Evolutionary conservation across 2,888 invertebrate genomes (phyloP).

Genomic region (Notocelia uddmanniana): DNA sequence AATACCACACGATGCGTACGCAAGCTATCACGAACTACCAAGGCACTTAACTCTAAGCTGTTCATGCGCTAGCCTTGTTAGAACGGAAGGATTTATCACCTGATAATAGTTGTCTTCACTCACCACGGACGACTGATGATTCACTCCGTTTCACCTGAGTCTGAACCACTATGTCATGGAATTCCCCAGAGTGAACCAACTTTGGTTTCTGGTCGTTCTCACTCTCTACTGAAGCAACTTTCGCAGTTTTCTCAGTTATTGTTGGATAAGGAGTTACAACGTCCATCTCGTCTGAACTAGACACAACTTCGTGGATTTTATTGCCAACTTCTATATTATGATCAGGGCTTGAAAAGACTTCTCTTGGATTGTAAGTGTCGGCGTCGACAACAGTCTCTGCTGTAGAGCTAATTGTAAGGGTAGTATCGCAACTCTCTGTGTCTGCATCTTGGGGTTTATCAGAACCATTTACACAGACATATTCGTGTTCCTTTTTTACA

Average conservation of each 20-base stretch:
- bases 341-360: constrained; percentile 49
- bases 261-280: constrained; percentile 69
- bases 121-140: constrained; percentile 82
- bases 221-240: constrained; percentile 48
- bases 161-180: constrained; percentile 81
- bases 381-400: constrained; percentile 55
- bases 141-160: constrained; percentile 77
- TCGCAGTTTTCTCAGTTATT: constrained; percentile 51
- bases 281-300: constrained; percentile 71
- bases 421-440: constrained; percentile 52
- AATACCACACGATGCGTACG: constrained; percentile 50
- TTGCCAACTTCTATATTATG: constrained; percentile 48
- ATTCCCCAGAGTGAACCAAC: constrained; percentile 82
- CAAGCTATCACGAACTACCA: constrained; percentile 58
- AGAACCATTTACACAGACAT: constrained; percentile 9
- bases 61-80: constrained; percentile 79
- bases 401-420: constrained; percentile 57
- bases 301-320: constrained; percentile 17
- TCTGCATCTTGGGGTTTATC: constrained; percentile 49
- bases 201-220: constrained; percentile 54
- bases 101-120: constrained; percentile 85
- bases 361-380: constrained; percentile 49
- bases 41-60: constrained; percentile 64
- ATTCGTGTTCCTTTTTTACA: constrained; percentile 33
- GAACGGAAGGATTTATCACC: constrained; percentile 82